Evolutionary conservation across 2,888 invertebrate genomes (phyloP).

Genomic region (Galerucella nymphaeae): DNA sequence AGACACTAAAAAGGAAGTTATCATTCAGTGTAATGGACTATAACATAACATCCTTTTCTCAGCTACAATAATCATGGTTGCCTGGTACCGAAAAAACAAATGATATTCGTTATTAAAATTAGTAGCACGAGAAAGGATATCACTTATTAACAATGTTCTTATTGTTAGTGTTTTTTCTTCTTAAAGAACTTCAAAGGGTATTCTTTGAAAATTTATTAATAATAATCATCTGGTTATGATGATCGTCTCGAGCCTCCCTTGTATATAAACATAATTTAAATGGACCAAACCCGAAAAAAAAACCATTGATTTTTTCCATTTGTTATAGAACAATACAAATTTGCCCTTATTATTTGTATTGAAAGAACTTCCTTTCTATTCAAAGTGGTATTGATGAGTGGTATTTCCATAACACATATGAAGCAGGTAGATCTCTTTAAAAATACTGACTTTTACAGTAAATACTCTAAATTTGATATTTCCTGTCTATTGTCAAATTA

Average conservation of each 20-base stretch:
- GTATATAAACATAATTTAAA: too few species aligned
- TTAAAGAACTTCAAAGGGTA: too few species aligned
- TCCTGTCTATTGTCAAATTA: not conserved
- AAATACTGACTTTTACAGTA: not conserved
- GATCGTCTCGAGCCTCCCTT: too few species aligned
- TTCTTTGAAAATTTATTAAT: too few species aligned
- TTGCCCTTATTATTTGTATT: too few species aligned
- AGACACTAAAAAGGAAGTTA: constrained; percentile 50
- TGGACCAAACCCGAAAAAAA: constrained; percentile 1
- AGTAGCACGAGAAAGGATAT: constrained; percentile 32
- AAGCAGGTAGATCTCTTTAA: not conserved
- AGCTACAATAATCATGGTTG: constrained; percentile 22
- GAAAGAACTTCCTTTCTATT: too few species aligned
- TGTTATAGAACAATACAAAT: not conserved
- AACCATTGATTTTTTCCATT: constrained; percentile 6
- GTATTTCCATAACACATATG: not conserved
- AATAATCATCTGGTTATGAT: too few species aligned
- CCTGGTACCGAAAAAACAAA: constrained; percentile 32
- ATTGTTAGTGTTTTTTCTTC: constrained; percentile 1
- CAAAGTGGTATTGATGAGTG: too few species aligned
- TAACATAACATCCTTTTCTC: constrained; percentile 42
- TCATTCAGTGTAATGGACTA: constrained; percentile 51
- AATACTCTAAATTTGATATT: not conserved
- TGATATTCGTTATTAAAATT: constrained; percentile 30
- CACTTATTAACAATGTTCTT: constrained; percentile 25